Percentiles rank a stretch among this genome's conserved stretches.
Conservation (phyloP, 2,113 vertebrate species). For the Lepisosteus osseus region DNA sequence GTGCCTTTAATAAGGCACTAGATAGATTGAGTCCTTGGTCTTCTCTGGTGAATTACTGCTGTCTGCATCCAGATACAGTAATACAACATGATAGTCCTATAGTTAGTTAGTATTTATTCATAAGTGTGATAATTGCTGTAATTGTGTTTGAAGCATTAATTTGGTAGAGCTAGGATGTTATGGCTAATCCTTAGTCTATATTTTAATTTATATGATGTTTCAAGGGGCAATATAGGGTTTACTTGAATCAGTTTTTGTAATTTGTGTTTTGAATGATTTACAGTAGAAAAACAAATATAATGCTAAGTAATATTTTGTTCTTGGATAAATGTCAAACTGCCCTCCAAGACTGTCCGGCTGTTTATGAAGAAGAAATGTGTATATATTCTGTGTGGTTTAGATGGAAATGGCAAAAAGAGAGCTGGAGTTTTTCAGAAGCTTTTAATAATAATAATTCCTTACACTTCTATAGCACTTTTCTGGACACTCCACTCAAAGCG, state of each 20-base stretch:
- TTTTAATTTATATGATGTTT: conserved; percentile 12
- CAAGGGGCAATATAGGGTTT: neutral
- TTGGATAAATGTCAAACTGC: no score
- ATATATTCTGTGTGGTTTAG: no score
- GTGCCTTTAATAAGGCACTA: neutral
- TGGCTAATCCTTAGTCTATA: neutral
- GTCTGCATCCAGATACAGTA: neutral
- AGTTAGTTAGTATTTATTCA: conserved; percentile 43
- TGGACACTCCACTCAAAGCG: no score
- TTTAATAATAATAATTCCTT: no score
- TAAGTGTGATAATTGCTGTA: neutral
- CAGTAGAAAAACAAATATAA: no score
- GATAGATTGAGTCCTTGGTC: neutral
- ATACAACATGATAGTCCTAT: conserved; percentile 28
- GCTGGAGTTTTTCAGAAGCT: no score
- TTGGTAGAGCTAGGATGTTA: conserved; percentile 33
- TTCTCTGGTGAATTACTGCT: conserved; percentile 8
- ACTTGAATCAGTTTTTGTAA: neutral
- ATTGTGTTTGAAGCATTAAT: neutral
- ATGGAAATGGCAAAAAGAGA: no score
- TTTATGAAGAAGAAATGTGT: no score
- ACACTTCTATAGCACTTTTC: no score
- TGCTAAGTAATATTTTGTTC: no score
- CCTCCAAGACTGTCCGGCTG: no score
- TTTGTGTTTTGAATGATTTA: no score